These are phyloP conservation scores for Egretta garzetta DNA, from an alignment of 2,113 vertebrate genomes.

Conservation along the genomic window DNA sequence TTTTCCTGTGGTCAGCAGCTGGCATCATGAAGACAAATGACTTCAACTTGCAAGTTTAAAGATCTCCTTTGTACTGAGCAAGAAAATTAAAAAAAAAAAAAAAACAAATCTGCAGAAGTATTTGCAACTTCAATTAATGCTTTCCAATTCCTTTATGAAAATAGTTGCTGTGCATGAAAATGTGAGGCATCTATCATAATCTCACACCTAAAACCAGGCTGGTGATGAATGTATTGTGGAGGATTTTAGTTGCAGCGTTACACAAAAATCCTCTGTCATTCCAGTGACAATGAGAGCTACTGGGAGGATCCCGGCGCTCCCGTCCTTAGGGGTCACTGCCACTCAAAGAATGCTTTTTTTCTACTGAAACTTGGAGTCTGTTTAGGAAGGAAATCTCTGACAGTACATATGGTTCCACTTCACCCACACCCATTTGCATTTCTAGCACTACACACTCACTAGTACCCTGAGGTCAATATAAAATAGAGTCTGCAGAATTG, in stretches of 20 bases:
- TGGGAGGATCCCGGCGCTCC: background rate
- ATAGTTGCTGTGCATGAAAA: background rate
- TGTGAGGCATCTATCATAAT: background rate
- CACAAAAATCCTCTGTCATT: background rate
- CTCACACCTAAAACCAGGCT: background rate
- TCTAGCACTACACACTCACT: background rate
- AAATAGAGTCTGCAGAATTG: background rate
- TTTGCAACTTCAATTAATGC: background rate
- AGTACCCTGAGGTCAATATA: background rate
- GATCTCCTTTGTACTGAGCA: background rate
- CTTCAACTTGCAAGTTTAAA: slow-evolving; percentile 23
- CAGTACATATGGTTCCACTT: background rate
- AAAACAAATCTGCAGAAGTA: background rate
- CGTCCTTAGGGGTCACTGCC: background rate
- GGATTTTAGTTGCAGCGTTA: background rate
- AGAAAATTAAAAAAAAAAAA: background rate
- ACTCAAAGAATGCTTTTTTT: background rate
- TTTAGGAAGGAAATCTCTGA: background rate
- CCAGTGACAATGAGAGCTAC: background rate
- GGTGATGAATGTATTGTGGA: background rate
- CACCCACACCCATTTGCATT: background rate
- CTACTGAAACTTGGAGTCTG: background rate
- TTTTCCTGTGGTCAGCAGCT: slow-evolving; percentile 50
- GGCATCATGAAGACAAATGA: slow-evolving; percentile 50
- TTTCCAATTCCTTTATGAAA: background rate